Base-by-base conservation (phyloP, 1,140 invertebrate genomes). In the Drosophila bifasciata region DNA sequence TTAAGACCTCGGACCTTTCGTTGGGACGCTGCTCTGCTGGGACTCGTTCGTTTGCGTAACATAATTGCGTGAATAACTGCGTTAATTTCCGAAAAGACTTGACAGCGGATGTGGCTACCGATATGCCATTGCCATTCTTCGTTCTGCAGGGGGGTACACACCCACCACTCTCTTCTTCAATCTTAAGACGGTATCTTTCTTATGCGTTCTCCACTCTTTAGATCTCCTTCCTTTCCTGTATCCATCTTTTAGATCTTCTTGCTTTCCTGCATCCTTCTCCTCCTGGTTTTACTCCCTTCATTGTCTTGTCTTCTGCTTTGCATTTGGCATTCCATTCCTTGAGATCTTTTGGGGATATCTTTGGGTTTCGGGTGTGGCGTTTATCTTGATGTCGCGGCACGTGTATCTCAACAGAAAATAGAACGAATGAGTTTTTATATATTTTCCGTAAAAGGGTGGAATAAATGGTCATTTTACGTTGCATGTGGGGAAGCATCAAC, bases 51-150 rank as follows among this genome's bases (percentile, higher is more conserved):
- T 21, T 55, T 50, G 64, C 62, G 62, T 68, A 68, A 56, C 50
- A 67, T 68, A 74, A 57, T 72, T 86, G 77, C 56, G 77, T 86
- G 79, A 88, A 88, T 83, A 88, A 86, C 78, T 86, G 78, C 84
- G 83, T 81, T 88, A 81, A 86, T 86, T 88, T 88, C 52, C 62
- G 59, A 76, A 75, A 69, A 46, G 66, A 69, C 78, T 79, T 86
- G 83, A 88, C 83, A 86, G 83, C 83, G 71, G 75, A 83, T 81
- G 78, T 78, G 83, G 78, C 83, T 86, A 86, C 83, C 88, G 83
- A 68, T 69, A 53, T 74, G 52, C 72, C 25, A 60, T 56, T 52
- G 8, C 28, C 28, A 32, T 61, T 74, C 60, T 49, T 40, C 36
- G 6, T 53, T 45, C 28, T 44, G 32, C 9, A 17, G 15, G 25